Conservation (phyloP, 2,888 invertebrate species). For the Aphidoletes aphidimyza region DNA sequence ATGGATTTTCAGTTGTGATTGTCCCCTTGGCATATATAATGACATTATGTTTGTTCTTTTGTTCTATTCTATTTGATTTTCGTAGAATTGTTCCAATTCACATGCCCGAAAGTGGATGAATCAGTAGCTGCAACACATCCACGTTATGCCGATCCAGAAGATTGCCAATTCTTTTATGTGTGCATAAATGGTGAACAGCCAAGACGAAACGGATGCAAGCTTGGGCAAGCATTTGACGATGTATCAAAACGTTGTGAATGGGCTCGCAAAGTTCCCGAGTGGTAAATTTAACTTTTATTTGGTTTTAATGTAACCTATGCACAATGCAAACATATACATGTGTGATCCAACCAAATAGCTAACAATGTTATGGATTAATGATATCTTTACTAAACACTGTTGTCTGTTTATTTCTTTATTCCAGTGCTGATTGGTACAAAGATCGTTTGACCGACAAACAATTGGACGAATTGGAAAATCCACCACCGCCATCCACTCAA, state of each 20-base stretch:
- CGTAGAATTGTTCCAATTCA: slow-evolving; percentile 87
- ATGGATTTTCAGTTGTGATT: too few relatives aligned
- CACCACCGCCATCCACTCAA: slow-evolving; percentile 74
- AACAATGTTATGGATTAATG: too few relatives aligned
- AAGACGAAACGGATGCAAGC: slow-evolving; percentile 85
- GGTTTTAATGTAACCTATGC: too few relatives aligned
- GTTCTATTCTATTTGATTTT: not conserved
- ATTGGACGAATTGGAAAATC: slow-evolving; percentile 82
- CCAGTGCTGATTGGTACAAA: slow-evolving; percentile 89
- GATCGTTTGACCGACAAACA: slow-evolving; percentile 83
- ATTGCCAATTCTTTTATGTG: slow-evolving; percentile 92
- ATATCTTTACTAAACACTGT: slow-evolving; percentile 55
- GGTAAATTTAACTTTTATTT: slow-evolving; percentile 69
- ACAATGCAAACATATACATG: too few relatives aligned
- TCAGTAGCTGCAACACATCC: slow-evolving; percentile 81
- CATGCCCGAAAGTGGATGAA: slow-evolving; percentile 82
- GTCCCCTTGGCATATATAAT: too few relatives aligned
- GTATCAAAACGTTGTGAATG: slow-evolving; percentile 82
- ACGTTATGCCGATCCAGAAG: slow-evolving; percentile 86
- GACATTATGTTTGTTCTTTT: too few relatives aligned
- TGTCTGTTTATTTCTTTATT: slow-evolving; percentile 24
- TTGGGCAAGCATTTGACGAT: slow-evolving; percentile 90
- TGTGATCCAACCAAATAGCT: too few relatives aligned
- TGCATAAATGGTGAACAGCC: slow-evolving; percentile 90
- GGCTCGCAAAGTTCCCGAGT: slow-evolving; percentile 88